phyloP scores from a whole-genome alignment of 2,113 vertebrate genomes.

The Rhombomys opimus region DNA sequence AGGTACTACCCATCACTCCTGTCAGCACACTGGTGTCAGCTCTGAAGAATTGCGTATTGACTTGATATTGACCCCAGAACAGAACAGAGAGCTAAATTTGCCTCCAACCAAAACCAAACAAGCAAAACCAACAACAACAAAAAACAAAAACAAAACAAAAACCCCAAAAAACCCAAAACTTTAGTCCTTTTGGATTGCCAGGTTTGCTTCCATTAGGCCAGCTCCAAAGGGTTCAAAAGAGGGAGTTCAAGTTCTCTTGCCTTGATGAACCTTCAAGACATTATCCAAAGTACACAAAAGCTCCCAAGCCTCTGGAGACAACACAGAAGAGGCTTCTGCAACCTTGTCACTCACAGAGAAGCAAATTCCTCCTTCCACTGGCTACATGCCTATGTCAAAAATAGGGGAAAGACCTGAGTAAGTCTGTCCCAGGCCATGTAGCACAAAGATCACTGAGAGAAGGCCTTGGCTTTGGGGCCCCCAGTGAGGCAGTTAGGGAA shows the following conservation, averaged over 20 bases:
- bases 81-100: neutral
- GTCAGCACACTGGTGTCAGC: neutral
- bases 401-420: neutral
- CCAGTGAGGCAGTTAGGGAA: neutral
- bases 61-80: neutral
- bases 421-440: neutral
- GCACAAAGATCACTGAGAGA: neutral
- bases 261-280: neutral
- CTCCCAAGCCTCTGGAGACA: neutral
- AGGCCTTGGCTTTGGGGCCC: neutral
- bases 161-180: neutral
- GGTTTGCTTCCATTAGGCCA: neutral
- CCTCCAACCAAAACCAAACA: neutral
- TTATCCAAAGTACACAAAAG: neutral
- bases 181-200: neutral
- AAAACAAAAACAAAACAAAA: neutral
- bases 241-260: neutral
- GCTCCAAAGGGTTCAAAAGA: neutral
- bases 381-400: neutral
- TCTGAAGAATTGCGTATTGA: neutral
- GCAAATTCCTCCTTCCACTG: neutral
- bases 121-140: neutral
- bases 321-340: neutral
- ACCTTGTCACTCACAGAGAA: neutral
- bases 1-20: neutral